These are phyloP conservation scores for Nomada lathburiana DNA, from an alignment of 2,888 invertebrate genomes.

Conservation along the genomic window DNA sequence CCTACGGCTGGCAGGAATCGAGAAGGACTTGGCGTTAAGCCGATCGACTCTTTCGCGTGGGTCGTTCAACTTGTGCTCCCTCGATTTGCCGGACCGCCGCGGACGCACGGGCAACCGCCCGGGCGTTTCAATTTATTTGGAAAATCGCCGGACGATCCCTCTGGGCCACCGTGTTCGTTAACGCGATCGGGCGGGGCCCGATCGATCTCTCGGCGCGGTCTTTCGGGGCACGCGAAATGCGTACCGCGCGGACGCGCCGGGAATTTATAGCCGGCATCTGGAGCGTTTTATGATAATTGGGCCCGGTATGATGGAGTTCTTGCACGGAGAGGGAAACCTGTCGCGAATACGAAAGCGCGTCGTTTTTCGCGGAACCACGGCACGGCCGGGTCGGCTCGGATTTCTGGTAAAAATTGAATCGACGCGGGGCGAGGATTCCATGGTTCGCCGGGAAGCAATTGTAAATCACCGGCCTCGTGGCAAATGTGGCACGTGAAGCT, in stretches of 20 bases:
- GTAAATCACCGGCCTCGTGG: conserved; percentile 68
- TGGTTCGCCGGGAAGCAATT: conserved; percentile 26
- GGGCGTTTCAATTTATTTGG: not conserved
- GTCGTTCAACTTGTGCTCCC: conserved; percentile 32
- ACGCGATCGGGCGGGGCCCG: conserved; percentile 54
- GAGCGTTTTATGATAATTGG: conserved; percentile 76
- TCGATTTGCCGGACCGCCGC: not conserved
- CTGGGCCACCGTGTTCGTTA: conserved; percentile 70
- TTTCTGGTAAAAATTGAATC: not conserved
- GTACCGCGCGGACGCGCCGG: conserved; percentile 64
- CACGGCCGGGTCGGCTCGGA: not conserved
- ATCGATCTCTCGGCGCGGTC: conserved; percentile 63
- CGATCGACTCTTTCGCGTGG: conserved; percentile 27
- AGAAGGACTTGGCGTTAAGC: conserved; percentile 55
- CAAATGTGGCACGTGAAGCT: conserved; percentile 70
- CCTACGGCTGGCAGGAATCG: conserved; percentile 26
- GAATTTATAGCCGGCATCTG: conserved; percentile 73
- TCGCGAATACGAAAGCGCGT: conserved; percentile 57
- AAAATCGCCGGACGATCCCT: not conserved
- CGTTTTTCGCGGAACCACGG: conserved; percentile 17
- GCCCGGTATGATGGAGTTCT: conserved; percentile 72
- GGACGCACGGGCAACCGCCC: not conserved
- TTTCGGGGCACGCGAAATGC: conserved; percentile 64
- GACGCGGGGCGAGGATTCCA: not conserved
- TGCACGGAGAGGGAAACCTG: conserved; percentile 62